Base-by-base conservation (phyloP, 2,888 invertebrate species). In the Drosophila kanekoi region DNA sequence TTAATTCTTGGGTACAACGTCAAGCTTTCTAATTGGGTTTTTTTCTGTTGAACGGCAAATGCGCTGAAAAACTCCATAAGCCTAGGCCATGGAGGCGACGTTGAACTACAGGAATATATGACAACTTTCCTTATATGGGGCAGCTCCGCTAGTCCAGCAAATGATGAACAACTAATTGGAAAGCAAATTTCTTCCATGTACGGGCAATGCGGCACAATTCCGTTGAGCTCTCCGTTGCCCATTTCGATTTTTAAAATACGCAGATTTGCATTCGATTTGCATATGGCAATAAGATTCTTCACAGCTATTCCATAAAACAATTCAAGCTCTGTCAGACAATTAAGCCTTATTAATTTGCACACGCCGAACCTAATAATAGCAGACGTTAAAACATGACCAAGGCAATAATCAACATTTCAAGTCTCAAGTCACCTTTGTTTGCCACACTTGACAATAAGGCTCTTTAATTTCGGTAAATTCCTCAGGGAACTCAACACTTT, bases 121-220 rank as follows among this genome's bases (percentile, higher is more conserved):
- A 58, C 18, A 1, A 73, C 1, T 16, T 73, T 73, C 5, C 3
- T 37, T 0, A 73, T 8, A 4, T 63, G 52, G 3, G 73, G 56
- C 1, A 73, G 33, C 2, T 73, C 47, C 0, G 74, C 54, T 0
- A 73, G 32, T 0, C 8, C 9, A 13, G 52, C 44, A 43, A 59
- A 73, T 0, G 74, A 73, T 18, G 23, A 47, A 4, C 68, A 53
- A 3, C n/a, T 10, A 1, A 73, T 68, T 5, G 51, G 28, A 13
- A 73, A 63, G 1, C 63, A 33, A 14, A 73, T 58, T 45, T 73
- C 74, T 9, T 38, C 45, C 49, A 73, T 14, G 10, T 73, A 51
- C 5, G 11, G 47, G 13, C 68, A 73, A 10, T 73, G 40, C 3
- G 72, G 63, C 14, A 63, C 53, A 35, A 73, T 68, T 0, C 58